Evolutionary conservation across 2,797 vertebrate genomes (phyloP).

Genomic region (Nyctalus aviator): DNA sequence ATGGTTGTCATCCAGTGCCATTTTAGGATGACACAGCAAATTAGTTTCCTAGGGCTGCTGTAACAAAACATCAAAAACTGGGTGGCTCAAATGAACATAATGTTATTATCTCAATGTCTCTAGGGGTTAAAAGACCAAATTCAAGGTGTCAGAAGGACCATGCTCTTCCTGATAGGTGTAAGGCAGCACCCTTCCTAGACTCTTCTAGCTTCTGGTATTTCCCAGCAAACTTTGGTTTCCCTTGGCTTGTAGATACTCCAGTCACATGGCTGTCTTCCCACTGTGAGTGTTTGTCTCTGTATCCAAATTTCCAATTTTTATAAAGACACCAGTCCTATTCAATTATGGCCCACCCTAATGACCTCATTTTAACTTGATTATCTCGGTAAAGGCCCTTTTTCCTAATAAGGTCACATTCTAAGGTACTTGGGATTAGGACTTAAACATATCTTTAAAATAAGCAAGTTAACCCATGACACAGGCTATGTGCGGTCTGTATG

Average conservation of each 20-base stretch:
- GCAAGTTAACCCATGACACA: slow-evolving; percentile 5
- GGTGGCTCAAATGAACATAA: background rate
- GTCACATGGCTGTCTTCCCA: background rate
- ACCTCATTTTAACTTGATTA: slow-evolving; percentile 47
- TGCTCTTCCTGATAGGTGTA: background rate
- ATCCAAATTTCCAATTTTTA: background rate
- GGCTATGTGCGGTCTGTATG: background rate
- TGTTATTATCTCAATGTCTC: background rate
- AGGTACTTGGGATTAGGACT: background rate
- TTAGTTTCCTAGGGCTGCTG: background rate
- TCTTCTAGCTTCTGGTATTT: background rate
- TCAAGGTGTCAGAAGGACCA: background rate
- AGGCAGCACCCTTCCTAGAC: too few relatives aligned
- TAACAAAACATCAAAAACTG: background rate
- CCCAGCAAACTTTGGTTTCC: background rate
- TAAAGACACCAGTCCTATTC: slow-evolving; percentile 18
- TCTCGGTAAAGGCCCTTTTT: slow-evolving; percentile 13
- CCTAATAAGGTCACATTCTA: slow-evolving; percentile 18
- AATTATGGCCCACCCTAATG: background rate
- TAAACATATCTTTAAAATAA: slow-evolving; percentile 41
- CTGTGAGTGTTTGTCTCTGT: background rate
- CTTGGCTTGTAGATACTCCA: background rate
- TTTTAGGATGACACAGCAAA: background rate
- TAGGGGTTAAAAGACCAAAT: background rate
- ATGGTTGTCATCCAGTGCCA: background rate